Conservation (phyloP, 2,888 invertebrate species). For the Acanthoscelides obtectus region DNA sequence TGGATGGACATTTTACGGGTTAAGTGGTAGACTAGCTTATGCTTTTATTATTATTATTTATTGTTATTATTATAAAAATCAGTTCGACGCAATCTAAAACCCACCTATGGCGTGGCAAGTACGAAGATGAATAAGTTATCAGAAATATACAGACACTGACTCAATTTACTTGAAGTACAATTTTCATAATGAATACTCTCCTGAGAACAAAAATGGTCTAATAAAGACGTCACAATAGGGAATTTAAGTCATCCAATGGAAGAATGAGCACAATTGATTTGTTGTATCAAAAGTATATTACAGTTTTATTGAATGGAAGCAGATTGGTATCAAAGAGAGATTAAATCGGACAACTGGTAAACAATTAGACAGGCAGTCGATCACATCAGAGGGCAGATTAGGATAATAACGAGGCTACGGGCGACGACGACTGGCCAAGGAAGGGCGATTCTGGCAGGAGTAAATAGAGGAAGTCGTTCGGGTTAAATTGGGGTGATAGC, state of each 20-base stretch:
- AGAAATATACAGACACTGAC: no score
- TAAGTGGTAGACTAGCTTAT: no score
- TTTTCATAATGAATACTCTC: no score
- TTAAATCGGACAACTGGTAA: background rate
- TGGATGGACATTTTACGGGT: no score
- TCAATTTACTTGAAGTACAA: no score
- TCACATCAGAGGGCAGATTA: background rate
- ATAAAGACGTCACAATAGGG: background rate
- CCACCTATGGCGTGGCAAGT: no score
- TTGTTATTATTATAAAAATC: no score
- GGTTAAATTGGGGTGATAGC: conserved; percentile 35
- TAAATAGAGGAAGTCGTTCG: conserved; percentile 20
- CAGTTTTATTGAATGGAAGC: background rate
- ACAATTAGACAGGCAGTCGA: background rate
- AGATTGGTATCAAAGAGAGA: background rate
- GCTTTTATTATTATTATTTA: no score
- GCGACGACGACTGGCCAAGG: background rate
- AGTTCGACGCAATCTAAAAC: no score
- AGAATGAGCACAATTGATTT: background rate
- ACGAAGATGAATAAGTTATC: no score
- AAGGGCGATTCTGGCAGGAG: conserved; percentile 1
- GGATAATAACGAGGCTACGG: conserved; percentile 1
- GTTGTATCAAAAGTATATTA: background rate
- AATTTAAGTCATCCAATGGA: background rate
- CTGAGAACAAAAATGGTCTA: background rate